A percentile compares a stretch with the other conserved stretches of the same genome.
Conservation (phyloP, 2,888 invertebrate genomes). For the Ormyrus nitidulus region DNA sequence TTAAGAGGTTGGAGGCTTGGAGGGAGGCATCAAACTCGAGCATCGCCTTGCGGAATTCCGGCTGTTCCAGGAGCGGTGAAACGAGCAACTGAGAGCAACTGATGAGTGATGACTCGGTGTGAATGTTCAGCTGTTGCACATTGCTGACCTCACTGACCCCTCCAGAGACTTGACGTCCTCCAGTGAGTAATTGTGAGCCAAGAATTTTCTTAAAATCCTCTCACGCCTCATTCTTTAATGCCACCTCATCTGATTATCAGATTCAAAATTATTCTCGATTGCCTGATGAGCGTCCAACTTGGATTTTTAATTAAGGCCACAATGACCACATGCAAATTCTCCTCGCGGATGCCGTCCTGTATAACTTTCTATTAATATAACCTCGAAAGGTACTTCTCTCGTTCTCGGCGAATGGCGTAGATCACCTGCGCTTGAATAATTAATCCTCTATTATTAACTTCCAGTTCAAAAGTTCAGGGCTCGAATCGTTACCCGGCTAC, state of each 20-base stretch:
- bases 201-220: no score
- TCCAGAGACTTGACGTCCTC: no score
- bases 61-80: constrained; percentile 31
- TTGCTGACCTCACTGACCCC: neutral
- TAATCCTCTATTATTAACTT: neutral
- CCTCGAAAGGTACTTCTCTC: neutral
- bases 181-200: no score
- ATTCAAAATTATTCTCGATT: no score
- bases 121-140: neutral
- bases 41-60: constrained; percentile 18
- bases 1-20: constrained; percentile 1
- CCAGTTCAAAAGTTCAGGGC: neutral
- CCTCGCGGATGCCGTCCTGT: no score
- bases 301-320: no score
- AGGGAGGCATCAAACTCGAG: neutral
- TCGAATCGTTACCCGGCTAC: neutral
- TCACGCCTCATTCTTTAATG: no score
- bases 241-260: no score
- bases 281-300: no score
- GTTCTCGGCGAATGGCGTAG: neutral
- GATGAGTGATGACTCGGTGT: constrained; percentile 20
- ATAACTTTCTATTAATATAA: no score
- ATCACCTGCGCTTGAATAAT: neutral
- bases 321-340: no score
- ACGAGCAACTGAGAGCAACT: neutral